A percentile compares a stretch with the other conserved stretches of the same genome.
These are phyloP conservation scores for Shargacucullia verbasci DNA, from an alignment of 2,888 invertebrate genomes.

Conservation along the genomic window DNA sequence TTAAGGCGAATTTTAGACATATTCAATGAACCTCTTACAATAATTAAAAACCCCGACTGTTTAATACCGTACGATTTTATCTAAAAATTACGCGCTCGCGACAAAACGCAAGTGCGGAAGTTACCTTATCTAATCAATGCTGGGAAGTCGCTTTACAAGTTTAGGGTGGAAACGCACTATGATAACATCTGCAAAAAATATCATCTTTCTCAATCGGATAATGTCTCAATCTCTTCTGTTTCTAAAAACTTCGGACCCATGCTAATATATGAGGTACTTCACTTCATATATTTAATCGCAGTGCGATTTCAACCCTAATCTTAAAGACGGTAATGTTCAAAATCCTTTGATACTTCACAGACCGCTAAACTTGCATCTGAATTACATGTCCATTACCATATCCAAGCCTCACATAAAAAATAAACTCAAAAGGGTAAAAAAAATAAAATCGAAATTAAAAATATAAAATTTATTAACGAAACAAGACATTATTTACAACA, in stretches of 20 bases:
- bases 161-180: slow-evolving; percentile 32
- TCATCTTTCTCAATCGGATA: too few relatives aligned
- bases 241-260: too few relatives aligned
- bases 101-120: slow-evolving; percentile 45
- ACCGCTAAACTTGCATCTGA: too few relatives aligned
- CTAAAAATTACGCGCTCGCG: slow-evolving; percentile 48
- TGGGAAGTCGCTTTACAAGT: slow-evolving; percentile 19
- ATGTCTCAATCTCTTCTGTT: too few relatives aligned
- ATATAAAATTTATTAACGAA: slow-evolving; percentile 84
- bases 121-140: slow-evolving; percentile 44
- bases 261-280: too few relatives aligned
- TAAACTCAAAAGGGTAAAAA: slow-evolving; percentile 58
- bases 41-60: slow-evolving; percentile 46
- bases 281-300: slow-evolving; percentile 19
- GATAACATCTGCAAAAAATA: slow-evolving; percentile 16
- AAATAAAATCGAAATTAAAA: slow-evolving; percentile 72
- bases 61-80: slow-evolving; percentile 55
- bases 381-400: slow-evolving; percentile 45
- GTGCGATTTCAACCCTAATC: slow-evolving; percentile 4
- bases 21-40: slow-evolving; percentile 55
- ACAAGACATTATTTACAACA: slow-evolving; percentile 82
- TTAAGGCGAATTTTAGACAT: slow-evolving; percentile 70
- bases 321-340: slow-evolving; percentile 22
- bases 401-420: slow-evolving; percentile 33
- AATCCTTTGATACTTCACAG: too few relatives aligned